Base-by-base conservation (phyloP, 2,113 vertebrate species). In the Trichomycterus rosablanca region DNA sequence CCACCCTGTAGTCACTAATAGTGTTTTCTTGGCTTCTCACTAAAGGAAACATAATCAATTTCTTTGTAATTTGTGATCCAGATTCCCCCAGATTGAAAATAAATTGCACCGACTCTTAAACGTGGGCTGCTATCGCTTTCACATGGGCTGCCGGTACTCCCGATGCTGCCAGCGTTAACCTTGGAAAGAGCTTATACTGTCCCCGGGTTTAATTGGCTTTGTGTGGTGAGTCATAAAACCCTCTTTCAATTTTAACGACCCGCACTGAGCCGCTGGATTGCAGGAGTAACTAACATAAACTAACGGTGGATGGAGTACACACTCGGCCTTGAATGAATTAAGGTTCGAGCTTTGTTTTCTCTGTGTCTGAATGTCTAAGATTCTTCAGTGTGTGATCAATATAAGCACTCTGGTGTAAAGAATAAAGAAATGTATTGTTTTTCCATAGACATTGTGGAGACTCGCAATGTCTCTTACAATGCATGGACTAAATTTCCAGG, bases 181-280 rank as follows among this genome's bases (percentile, higher is more conserved):
- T 70, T 75, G 43, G 69, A 54, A 75, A 70, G 69, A 52, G 48
- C 48, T 76, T 70, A 68, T 72, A 75, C 76, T 75, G 32, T 19
- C 74, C 59, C 68, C 77, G 76, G 59, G 72, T 81, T 75, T 83
- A 79, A 84, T 84, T 79, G 75, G 57, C 80, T 80, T 66, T 71
- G 70, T 76, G 73, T 76, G 62, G 15, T 66, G 59, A 51, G 70
- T 68, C 63, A 68, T 75, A 74, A 72, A 70, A 55, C 43, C 63
- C 71, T 60, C 42, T 65, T 68, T 74, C 62, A 56, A 49, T 78
- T 80, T 78, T 76, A 82, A 80, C 78, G 75, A 74, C 67, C 65
- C 53, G 40, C 16, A 72, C 68, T 73, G 63, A 66, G 60, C 68
- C 70, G 53, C 15, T 40, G 51, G 55, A 55, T 53, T 50, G 45